phyloP scores from a whole-genome alignment of 2,888 invertebrate genomes.

The Coenonympha arcania region DNA sequence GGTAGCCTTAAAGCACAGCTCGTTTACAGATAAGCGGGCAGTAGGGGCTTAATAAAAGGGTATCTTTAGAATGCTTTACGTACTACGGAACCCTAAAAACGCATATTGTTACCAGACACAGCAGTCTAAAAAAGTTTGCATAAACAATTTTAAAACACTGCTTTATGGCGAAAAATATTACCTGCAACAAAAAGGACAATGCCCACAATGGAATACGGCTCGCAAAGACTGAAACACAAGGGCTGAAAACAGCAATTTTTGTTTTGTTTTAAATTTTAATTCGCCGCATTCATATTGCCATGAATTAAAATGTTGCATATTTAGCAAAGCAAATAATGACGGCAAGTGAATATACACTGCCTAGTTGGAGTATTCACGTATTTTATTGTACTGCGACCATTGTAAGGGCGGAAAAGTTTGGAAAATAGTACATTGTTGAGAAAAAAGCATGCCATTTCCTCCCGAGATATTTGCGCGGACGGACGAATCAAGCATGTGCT shows the following conservation, averaged over 20 bases:
- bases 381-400: constrained; percentile 3
- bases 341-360: constrained; percentile 13
- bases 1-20: not conserved
- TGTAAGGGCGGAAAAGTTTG: not conserved
- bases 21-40: not conserved
- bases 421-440: too few species aligned
- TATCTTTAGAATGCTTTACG: too few species aligned
- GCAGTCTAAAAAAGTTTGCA: not conserved
- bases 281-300: constrained; percentile 11
- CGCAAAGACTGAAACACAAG: not conserved
- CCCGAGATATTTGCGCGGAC: too few species aligned
- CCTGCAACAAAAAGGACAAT: constrained; percentile 8
- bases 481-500: too few species aligned
- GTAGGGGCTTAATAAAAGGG: too few species aligned
- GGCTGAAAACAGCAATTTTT: not conserved
- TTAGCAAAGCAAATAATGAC: constrained; percentile 23
- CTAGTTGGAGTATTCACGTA: constrained; percentile 11
- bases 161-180: constrained; percentile 10
- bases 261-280: constrained; percentile 15
- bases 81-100: too few species aligned
- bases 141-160: constrained; percentile 6
- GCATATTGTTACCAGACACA: not conserved
- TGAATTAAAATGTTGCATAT: constrained; percentile 23
- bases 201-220: constrained; percentile 1
- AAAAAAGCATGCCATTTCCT: too few species aligned